Evolutionary conservation across 2,113 vertebrate genomes (phyloP).

Genomic region (Podiceps cristatus): DNA sequence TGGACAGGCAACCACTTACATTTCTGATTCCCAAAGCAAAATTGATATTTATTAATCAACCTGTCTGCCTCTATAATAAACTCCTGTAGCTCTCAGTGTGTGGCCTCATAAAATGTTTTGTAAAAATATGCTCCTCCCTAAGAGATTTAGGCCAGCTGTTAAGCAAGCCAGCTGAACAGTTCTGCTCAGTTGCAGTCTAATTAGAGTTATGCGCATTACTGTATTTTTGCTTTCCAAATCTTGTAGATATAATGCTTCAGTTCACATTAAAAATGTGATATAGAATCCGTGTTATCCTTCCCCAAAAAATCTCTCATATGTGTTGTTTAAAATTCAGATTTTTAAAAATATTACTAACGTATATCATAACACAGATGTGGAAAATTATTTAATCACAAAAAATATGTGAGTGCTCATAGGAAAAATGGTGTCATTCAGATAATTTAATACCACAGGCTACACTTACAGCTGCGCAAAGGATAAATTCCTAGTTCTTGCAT

Average conservation of each 20-base stretch:
- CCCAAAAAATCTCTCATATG: background rate
- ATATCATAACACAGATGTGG: background rate
- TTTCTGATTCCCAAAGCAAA: constrained; percentile 37
- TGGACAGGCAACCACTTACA: background rate
- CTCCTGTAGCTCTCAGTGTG: constrained; percentile 6
- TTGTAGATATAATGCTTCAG: background rate
- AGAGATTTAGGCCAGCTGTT: constrained; percentile 48
- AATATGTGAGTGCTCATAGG: background rate
- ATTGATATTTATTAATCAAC: constrained; percentile 55
- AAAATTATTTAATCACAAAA: background rate
- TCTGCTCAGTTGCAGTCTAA: constrained; percentile 44
- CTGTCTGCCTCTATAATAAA: constrained; percentile 32
- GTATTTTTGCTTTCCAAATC: constrained; percentile 35
- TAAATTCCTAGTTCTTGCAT: background rate
- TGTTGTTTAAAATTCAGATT: background rate
- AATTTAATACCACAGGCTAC: background rate
- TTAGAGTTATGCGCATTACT: constrained; percentile 36
- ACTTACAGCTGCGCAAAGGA: background rate
- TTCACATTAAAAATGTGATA: background rate
- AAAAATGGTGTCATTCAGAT: background rate
- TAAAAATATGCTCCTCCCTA: constrained; percentile 42
- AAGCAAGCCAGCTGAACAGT: constrained; percentile 25
- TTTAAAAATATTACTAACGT: background rate
- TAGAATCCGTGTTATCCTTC: background rate
- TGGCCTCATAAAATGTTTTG: constrained; percentile 43